These are phyloP conservation scores for Helicolenus hilgendorfi DNA, from an alignment of 2,797 vertebrate genomes.

Conservation along the genomic window DNA sequence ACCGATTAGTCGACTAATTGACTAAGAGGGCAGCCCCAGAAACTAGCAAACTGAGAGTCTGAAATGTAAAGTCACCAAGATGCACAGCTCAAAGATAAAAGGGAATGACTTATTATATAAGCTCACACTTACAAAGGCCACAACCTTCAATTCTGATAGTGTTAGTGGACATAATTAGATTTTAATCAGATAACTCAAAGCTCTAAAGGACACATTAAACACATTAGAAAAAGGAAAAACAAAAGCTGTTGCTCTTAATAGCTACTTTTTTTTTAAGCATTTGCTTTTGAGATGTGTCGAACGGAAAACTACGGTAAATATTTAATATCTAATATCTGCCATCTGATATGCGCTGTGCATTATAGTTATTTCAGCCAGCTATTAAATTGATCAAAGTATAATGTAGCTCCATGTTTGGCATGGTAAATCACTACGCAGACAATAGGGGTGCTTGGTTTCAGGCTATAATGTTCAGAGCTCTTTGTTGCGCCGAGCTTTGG, in stretches of 20 bases:
- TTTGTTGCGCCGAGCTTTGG: constrained; percentile 64
- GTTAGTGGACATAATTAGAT: background rate
- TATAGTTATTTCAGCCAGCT: constrained; percentile 51
- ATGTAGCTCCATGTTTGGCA: constrained; percentile 55
- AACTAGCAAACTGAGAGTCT: background rate
- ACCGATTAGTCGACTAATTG: too few relatives aligned
- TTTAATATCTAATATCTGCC: constrained; percentile 36
- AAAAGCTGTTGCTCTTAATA: background rate
- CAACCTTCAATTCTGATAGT: constrained; percentile 1
- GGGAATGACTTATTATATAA: background rate
- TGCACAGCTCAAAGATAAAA: background rate
- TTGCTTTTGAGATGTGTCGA: constrained; percentile 11
- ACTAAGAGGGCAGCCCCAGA: background rate
- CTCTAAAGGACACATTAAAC: background rate
- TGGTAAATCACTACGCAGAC: constrained; percentile 62
- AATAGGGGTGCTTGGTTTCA: constrained; percentile 76
- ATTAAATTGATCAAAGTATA: constrained; percentile 69
- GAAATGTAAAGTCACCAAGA: background rate
- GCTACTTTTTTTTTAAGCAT: background rate
- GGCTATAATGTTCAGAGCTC: constrained; percentile 71
- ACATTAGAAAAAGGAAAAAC: background rate
- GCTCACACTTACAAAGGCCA: background rate
- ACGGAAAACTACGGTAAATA: constrained; percentile 30
- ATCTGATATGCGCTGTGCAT: constrained; percentile 51
- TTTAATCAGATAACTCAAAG: background rate